Percentiles rank a stretch among this genome's conserved stretches.
These are phyloP conservation scores for Oxycera nigricornis DNA, from an alignment of 2,888 invertebrate genomes.

Conservation along the genomic window DNA sequence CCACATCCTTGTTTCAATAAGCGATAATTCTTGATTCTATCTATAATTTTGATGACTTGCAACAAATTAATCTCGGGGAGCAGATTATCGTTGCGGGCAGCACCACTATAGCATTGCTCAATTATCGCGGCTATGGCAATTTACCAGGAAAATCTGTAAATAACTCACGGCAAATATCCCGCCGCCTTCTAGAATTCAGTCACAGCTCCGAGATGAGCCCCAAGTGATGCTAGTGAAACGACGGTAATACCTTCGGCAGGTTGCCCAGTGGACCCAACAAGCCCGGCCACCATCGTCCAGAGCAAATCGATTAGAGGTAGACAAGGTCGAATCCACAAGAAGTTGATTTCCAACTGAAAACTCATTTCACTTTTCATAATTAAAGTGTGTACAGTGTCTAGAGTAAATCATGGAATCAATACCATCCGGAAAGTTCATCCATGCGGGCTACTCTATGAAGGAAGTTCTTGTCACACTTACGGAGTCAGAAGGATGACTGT, in stretches of 20 bases:
- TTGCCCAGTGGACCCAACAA: not conserved
- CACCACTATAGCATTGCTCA: conserved; percentile 17
- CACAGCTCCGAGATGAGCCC: not conserved
- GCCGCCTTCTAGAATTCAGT: not conserved
- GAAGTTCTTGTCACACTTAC: too few relatives aligned
- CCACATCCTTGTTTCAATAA: conserved; percentile 4
- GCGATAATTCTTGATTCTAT: not conserved
- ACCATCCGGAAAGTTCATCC: not conserved
- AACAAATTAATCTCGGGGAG: not conserved
- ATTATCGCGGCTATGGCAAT: conserved; percentile 22
- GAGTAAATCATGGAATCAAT: not conserved
- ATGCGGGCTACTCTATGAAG: too few relatives aligned
- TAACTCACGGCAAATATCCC: conserved; percentile 33
- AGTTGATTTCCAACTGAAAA: conserved; percentile 14
- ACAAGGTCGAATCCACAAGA: conserved; percentile 32
- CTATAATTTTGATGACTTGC: conserved; percentile 1
- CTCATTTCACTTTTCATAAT: conserved; percentile 41
- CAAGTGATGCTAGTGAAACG: not conserved
- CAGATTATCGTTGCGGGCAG: conserved; percentile 3
- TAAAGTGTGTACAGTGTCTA: conserved; percentile 15
- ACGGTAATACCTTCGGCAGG: too few relatives aligned
- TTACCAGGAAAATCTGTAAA: conserved; percentile 26
- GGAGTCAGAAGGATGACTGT: not conserved
- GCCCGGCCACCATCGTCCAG: not conserved
- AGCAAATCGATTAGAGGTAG: conserved; percentile 9